phyloP scores from a whole-genome alignment of 1,140 invertebrate species.

The Manduca sexta region DNA sequence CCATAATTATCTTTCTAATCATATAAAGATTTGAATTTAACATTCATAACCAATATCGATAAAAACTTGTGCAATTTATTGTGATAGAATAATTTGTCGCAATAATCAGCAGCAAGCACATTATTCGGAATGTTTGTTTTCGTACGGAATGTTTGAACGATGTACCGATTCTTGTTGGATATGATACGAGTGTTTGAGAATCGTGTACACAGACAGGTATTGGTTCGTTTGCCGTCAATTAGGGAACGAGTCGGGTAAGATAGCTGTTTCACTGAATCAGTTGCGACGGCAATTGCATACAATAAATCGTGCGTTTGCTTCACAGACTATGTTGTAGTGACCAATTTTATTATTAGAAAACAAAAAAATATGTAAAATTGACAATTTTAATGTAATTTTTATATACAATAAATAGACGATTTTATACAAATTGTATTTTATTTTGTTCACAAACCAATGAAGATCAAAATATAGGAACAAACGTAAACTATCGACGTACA shows the following conservation, averaged over 20 bases:
- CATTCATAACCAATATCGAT: too few relatives aligned
- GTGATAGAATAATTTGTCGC: too few relatives aligned
- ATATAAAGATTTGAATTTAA: too few relatives aligned
- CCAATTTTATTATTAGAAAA: slow-evolving; percentile 69
- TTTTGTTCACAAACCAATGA: slow-evolving; percentile 24
- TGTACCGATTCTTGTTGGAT: not conserved
- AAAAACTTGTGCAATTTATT: too few relatives aligned
- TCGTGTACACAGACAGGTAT: too few relatives aligned
- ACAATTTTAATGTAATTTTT: slow-evolving; percentile 73
- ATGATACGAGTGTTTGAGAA: not conserved
- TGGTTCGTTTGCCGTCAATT: too few relatives aligned
- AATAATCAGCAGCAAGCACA: not conserved
- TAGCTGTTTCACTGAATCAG: slow-evolving; percentile 32
- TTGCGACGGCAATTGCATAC: slow-evolving; percentile 51
- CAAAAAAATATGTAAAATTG: slow-evolving; percentile 62
- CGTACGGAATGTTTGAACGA: not conserved
- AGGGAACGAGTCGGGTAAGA: too few relatives aligned
- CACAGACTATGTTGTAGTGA: slow-evolving; percentile 70
- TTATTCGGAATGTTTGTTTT: not conserved
- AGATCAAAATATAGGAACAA: slow-evolving; percentile 22
- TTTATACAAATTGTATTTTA: slow-evolving; percentile 57
- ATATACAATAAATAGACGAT: slow-evolving; percentile 72
- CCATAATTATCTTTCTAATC: too few relatives aligned
- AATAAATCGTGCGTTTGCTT: slow-evolving; percentile 59
- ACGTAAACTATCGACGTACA: not conserved